Percentiles rank a stretch among this genome's conserved stretches.
These are phyloP conservation scores for Cryptoblepharus egeriae DNA, from an alignment of 2,797 vertebrate species.

Conservation along the genomic window DNA sequence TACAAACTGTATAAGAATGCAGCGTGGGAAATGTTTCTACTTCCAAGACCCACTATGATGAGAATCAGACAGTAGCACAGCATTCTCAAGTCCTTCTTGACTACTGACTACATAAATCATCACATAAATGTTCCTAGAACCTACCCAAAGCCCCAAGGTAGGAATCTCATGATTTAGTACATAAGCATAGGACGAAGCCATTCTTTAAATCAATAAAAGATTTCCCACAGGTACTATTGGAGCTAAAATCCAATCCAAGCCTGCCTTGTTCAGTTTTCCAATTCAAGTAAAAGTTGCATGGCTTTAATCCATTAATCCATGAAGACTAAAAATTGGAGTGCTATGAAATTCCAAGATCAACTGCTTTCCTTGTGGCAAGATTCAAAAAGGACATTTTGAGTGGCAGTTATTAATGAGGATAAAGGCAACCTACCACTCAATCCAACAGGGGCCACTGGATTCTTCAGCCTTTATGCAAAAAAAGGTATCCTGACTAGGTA, in stretches of 20 bases:
- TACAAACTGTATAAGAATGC: background rate
- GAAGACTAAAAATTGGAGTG: constrained; percentile 59
- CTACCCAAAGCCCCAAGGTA: no score
- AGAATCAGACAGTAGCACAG: background rate
- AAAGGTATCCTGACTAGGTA: constrained; percentile 44
- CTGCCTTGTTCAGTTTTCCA: constrained; percentile 63
- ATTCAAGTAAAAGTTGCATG: constrained; percentile 71
- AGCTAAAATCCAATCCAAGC: constrained; percentile 49
- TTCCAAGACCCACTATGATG: background rate
- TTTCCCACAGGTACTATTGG: background rate
- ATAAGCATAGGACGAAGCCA: background rate
- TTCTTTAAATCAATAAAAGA: constrained; percentile 20
- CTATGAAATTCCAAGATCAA: constrained; percentile 57
- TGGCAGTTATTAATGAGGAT: constrained; percentile 24
- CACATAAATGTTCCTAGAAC: background rate
- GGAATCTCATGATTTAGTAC: background rate
- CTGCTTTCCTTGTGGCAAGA: constrained; percentile 42
- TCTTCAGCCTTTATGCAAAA: constrained; percentile 50
- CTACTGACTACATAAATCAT: background rate
- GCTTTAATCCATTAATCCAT: constrained; percentile 68
- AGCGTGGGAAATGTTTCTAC: background rate
- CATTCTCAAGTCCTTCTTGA: background rate
- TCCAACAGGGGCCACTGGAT: constrained; percentile 35
- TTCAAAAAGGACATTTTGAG: constrained; percentile 40
- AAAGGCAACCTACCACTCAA: constrained; percentile 48